phyloP scores from a whole-genome alignment of 92 coral and sea anemone genomes.

The Nematostella vectensis region DNA sequence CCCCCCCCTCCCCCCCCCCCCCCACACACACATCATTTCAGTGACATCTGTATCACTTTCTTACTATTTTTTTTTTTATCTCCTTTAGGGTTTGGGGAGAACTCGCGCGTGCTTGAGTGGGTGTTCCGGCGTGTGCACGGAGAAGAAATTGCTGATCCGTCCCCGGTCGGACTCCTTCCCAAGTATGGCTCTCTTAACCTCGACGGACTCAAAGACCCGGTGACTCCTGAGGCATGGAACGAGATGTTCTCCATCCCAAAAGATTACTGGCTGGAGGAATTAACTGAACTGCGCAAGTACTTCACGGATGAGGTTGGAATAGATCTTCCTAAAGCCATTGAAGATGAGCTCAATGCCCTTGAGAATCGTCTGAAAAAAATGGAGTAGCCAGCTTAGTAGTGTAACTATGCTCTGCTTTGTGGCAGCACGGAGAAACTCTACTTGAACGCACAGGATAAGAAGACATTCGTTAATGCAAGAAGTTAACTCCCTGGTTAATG shows the following conservation, averaged over 20 bases:
- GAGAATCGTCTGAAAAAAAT: constrained; percentile 62
- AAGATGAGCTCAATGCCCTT: constrained; percentile 57
- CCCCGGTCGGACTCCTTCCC: constrained; percentile 75
- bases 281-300: constrained; percentile 44
- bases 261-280: constrained; percentile 79
- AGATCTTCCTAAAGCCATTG: constrained; percentile 58
- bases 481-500: too few species aligned
- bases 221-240: not conserved
- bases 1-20: too few species aligned
- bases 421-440: too few species aligned
- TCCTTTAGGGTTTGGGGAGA: constrained; percentile 85
- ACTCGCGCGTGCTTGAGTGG: constrained; percentile 91
- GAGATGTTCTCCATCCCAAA: constrained; percentile 65
- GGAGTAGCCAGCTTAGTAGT: too few species aligned
- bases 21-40: too few species aligned
- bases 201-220: constrained; percentile 49
- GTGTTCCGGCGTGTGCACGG: constrained; percentile 66
- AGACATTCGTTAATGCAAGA: too few species aligned
- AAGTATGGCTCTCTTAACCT: constrained; percentile 64
- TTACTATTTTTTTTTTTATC: too few species aligned
- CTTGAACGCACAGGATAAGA: too few species aligned
- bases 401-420: too few species aligned
- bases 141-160: constrained; percentile 67
- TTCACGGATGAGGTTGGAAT: constrained; percentile 53
- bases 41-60: too few species aligned